Evolutionary conservation across 2,113 vertebrate genomes (phyloP).

Genomic region (Petroica traversi): DNA sequence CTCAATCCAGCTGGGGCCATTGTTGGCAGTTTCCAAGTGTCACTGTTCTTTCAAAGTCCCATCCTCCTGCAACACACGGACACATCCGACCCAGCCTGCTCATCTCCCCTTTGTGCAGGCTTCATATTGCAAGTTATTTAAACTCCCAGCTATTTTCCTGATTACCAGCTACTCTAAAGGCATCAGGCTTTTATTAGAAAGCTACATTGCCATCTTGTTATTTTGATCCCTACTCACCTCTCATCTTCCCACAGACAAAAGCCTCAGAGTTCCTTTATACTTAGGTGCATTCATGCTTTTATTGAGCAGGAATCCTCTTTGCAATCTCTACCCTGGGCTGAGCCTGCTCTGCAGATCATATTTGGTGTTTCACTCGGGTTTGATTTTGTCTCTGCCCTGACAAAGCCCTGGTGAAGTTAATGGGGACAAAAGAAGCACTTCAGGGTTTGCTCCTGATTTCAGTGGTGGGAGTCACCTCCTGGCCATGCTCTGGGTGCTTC

Average conservation of each 20-base stretch:
- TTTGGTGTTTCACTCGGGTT: neutral
- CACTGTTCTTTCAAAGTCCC: constrained; percentile 33
- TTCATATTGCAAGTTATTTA: constrained; percentile 39
- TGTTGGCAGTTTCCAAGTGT: constrained; percentile 25
- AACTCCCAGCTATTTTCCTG: constrained; percentile 41
- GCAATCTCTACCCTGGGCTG: neutral
- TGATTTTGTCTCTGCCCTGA: neutral
- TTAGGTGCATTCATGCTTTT: neutral
- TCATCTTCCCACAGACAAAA: constrained; percentile 25
- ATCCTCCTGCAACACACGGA: neutral
- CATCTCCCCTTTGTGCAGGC: constrained; percentile 23
- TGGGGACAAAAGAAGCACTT: neutral
- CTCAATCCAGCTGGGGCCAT: neutral
- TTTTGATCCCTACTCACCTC: constrained; percentile 24
- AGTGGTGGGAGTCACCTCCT: neutral
- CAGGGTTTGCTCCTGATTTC: neutral
- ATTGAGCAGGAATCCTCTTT: neutral
- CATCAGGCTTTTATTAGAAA: constrained; percentile 23
- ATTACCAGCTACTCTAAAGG: neutral
- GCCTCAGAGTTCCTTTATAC: neutral
- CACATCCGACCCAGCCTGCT: neutral
- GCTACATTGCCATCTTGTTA: neutral
- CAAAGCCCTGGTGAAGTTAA: neutral
- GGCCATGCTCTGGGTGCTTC: neutral
- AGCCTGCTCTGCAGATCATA: neutral